Conservation (phyloP, 2,113 vertebrate genomes). For the Myxocyprinus asiaticus region DNA sequence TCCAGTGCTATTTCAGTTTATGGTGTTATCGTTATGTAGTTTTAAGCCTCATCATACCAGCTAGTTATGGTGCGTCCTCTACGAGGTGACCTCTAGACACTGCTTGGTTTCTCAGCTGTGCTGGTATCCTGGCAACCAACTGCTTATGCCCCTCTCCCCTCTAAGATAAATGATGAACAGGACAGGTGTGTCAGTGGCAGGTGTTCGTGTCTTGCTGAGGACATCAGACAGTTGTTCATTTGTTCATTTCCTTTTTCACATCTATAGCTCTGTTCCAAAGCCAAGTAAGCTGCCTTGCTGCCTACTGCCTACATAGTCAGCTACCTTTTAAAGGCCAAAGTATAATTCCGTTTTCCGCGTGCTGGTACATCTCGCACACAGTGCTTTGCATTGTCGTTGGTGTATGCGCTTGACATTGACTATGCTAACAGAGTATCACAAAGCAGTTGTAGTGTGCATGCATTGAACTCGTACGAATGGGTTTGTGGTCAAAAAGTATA, state of each 20-base stretch:
- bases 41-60: conserved; percentile 13
- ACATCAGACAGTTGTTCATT: conserved; percentile 28
- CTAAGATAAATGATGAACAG: conserved; percentile 18
- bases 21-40: neutral
- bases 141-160: conserved; percentile 7
- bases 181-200: conserved; percentile 35
- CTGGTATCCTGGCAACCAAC: conserved; percentile 9
- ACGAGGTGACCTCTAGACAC: conserved; percentile 34
- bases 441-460: too few species aligned
- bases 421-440: too few species aligned
- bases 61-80: neutral
- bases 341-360: too few species aligned
- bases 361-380: too few species aligned
- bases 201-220: conserved; percentile 34
- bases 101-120: conserved; percentile 30
- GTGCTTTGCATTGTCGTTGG: too few species aligned
- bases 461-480: too few species aligned
- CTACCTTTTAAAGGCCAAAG: too few species aligned
- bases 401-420: too few species aligned
- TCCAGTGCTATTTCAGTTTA: neutral
- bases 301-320: too few species aligned
- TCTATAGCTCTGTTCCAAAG: too few species aligned
- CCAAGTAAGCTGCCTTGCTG: too few species aligned
- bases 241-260: neutral
- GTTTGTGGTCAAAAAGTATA: too few species aligned